Evolutionary conservation across 2,797 vertebrate genomes (phyloP).

Genomic region (Brachyrhaphis roseni): DNA sequence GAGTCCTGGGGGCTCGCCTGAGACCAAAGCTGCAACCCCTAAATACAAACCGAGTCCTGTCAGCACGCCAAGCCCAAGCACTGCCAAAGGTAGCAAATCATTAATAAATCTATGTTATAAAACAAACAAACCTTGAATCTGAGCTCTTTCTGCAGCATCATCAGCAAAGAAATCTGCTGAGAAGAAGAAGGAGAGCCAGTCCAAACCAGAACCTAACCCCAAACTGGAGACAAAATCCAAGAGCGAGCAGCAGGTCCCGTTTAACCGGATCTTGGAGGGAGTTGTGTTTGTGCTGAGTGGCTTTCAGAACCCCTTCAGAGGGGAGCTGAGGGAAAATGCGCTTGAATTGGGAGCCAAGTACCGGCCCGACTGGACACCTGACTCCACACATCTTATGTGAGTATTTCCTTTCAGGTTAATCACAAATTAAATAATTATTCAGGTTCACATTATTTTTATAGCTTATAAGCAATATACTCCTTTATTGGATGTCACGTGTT

Average conservation of each 20-base stretch:
- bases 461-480: background rate
- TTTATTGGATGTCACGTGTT: background rate
- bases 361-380: conserved; percentile 87
- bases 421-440: background rate
- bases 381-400: conserved; percentile 92
- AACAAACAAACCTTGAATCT: background rate
- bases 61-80: conserved; percentile 66
- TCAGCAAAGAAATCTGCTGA: conserved; percentile 63
- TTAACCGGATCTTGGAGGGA: conserved; percentile 83
- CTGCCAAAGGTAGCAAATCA: conserved; percentile 73
- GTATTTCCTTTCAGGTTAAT: conserved; percentile 33
- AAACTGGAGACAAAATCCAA: conserved; percentile 52
- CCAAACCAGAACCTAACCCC: conserved; percentile 60
- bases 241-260: conserved; percentile 61
- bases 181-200: conserved; percentile 61
- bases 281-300: conserved; percentile 92
- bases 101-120: background rate
- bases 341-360: conserved; percentile 91
- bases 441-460: background rate
- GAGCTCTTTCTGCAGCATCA: conserved; percentile 44
- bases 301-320: conserved; percentile 92
- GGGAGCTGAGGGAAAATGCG: conserved; percentile 89
- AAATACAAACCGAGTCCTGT: conserved; percentile 73
- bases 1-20: conserved; percentile 65
- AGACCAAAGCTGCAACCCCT: conserved; percentile 59